Base-by-base conservation (phyloP, 2,797 vertebrate genomes). In the Sebastiscus tertius region DNA sequence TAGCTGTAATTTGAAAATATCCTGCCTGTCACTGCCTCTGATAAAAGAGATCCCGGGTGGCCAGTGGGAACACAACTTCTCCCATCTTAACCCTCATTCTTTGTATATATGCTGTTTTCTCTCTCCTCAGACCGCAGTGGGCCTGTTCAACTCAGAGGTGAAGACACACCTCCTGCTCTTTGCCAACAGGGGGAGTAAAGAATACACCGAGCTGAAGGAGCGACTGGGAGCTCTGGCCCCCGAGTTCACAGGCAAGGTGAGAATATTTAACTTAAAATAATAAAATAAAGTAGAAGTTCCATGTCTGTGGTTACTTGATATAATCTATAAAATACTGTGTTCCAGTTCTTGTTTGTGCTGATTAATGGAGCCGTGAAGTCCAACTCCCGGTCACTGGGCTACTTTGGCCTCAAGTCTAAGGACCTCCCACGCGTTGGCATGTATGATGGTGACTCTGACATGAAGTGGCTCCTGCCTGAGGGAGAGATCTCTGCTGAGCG, bases 331-430 rank as follows among this genome's bases (percentile, higher is more conserved):
- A 34, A 49, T 72, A 54, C 31, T 90, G 59, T 82, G 31, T 88
- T 87, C 13, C 91, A 99, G 98, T 92, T 98, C 83, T 95, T 99
- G 78, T 99, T 99, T 60, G 94, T 99, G 74, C 88, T 97, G 86
- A 92, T 99, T 75, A 96, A 99, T 16, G 96, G 95, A 68, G 91
- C 88, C 3, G 33, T 94, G 31, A 94, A 95, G 72, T 93, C 94
- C 75, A 99, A 98, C 72, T 89, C 82, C 6, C 94, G 77, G 20
- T 92, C 95, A 5, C 72, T 98, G 69, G 92, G 91, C 0, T 98
- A 96, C 94, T 99, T 99, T 75, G 94, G 95, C 36, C 91, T 99
- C 67, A 96, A 95, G 80, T 93, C 94, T 31, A 77, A 92, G 70
- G 96, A 99, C 69, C 94, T 99, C 49, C 98, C 98, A 1, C 96